Evolutionary conservation across 1,140 invertebrate species (phyloP).

Genomic region (Hyles vespertilio): DNA sequence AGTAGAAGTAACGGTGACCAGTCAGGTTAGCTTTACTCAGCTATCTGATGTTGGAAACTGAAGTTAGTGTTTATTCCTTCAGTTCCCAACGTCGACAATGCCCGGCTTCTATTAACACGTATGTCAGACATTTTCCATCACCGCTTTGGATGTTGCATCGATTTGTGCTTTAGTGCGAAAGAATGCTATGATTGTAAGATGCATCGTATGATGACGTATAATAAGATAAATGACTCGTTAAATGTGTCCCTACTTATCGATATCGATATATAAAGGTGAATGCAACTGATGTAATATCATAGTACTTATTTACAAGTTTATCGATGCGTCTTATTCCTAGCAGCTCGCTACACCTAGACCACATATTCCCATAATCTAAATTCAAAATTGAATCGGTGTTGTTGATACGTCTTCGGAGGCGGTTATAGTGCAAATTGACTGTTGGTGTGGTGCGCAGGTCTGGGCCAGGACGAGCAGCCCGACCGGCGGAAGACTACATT

Average conservation of each 20-base stretch:
- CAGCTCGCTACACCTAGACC: conserved; percentile 23
- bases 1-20: conserved; percentile 76
- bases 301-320: too few relatives aligned
- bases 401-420: too few relatives aligned
- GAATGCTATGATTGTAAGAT: background rate
- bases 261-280: too few relatives aligned
- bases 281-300: too few relatives aligned
- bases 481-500: conserved; percentile 51
- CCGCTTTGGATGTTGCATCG: conserved; percentile 29
- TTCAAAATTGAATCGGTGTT: conserved; percentile 12
- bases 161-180: conserved; percentile 8
- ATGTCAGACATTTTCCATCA: conserved; percentile 5
- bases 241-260: too few relatives aligned
- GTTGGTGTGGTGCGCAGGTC: conserved; percentile 15
- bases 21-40: conserved; percentile 42
- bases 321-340: too few relatives aligned
- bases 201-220: background rate
- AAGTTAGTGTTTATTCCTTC: background rate
- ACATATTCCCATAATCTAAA: conserved; percentile 52
- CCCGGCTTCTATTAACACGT: background rate
- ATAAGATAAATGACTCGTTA: too few relatives aligned
- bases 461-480: conserved; percentile 20
- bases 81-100: background rate
- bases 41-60: background rate
- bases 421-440: too few relatives aligned